Percentiles rank a stretch among this genome's conserved stretches.
Evolutionary conservation across 64 coral and sea anemone species (phyloP).

Genomic region (Cladopsammia gracilis): DNA sequence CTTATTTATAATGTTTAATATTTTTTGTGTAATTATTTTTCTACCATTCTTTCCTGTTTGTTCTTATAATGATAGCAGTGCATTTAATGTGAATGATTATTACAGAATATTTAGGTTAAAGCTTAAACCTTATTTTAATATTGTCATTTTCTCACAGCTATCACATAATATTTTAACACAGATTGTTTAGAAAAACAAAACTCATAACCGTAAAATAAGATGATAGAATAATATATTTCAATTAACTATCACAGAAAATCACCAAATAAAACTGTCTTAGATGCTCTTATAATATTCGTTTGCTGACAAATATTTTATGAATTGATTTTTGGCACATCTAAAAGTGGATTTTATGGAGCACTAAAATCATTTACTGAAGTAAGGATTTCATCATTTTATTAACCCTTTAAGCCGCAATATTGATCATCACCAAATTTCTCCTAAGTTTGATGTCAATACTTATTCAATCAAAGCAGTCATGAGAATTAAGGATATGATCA

Average conservation of each 20-base stretch:
- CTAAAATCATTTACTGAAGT: no score
- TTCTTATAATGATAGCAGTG: not conserved
- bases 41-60: conserved; percentile 3
- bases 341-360: no score
- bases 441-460: no score
- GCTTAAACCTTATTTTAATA: not conserved
- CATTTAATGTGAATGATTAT: not conserved
- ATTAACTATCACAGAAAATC: not conserved
- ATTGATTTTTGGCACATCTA: no score
- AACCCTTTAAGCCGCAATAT: no score
- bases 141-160: not conserved
- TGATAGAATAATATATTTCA: conserved; percentile 11
- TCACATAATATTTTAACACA: not conserved
- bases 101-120: not conserved
- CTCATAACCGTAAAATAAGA: not conserved
- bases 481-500: no score
- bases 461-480: no score
- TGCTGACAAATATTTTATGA: no score
- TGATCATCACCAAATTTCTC: no score
- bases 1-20: conserved; percentile 50
- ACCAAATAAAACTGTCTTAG: not conserved
- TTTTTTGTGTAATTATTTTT: conserved; percentile 46
- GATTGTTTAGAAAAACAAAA: not conserved
- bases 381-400: no score
- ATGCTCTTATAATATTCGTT: not conserved